phyloP scores from a whole-genome alignment of 2,888 invertebrate species.

The Dasypolia templi region DNA sequence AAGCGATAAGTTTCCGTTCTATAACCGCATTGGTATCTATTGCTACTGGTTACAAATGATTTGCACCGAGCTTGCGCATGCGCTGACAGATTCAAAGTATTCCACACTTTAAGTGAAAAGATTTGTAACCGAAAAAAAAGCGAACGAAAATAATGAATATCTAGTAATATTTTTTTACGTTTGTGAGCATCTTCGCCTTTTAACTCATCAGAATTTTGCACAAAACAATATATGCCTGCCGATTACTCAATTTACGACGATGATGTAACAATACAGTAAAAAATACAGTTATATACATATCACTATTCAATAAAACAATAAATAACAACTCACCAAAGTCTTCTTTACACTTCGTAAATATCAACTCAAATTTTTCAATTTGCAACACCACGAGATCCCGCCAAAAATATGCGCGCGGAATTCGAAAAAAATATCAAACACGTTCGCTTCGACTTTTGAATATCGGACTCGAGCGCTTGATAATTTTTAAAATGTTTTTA shows the following conservation, averaged over 20 bases:
- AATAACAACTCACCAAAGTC: constrained; percentile 71
- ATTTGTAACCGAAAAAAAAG: neutral
- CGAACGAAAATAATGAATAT: neutral
- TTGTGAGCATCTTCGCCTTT: constrained; percentile 1
- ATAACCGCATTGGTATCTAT: neutral
- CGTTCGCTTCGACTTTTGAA: constrained; percentile 71
- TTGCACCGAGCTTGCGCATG: neutral
- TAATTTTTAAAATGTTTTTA: constrained; percentile 18
- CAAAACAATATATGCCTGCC: constrained; percentile 40
- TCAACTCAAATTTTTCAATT: constrained; percentile 67
- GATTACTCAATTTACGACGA: constrained; percentile 11
- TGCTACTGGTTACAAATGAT: neutral
- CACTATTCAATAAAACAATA: neutral
- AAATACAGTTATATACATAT: neutral
- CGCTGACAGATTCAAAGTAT: neutral
- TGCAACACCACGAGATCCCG: constrained; percentile 77
- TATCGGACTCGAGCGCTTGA: constrained; percentile 70
- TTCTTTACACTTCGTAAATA: constrained; percentile 68
- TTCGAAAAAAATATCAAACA: constrained; percentile 70
- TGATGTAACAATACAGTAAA: constrained; percentile 32
- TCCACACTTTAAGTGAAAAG: neutral
- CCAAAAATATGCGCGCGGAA: constrained; percentile 77
- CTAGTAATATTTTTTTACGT: neutral
- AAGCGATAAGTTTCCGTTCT: neutral
- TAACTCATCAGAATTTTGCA: constrained; percentile 4